Percentiles rank a stretch among this genome's conserved stretches.
phyloP scores from a whole-genome alignment of 1,140 invertebrate genomes.

The Euschistus heros region DNA sequence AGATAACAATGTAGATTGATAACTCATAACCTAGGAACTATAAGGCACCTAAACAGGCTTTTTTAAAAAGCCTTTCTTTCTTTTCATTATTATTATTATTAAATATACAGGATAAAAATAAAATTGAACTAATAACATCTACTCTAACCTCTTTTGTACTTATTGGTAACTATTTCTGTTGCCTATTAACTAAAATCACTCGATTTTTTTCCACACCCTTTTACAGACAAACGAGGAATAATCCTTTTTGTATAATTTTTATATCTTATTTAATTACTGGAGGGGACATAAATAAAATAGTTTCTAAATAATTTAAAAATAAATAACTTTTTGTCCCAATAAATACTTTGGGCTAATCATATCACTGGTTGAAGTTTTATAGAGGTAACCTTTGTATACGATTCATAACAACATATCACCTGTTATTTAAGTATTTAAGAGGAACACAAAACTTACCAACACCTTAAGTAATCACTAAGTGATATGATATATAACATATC shows the following conservation, averaged over 20 bases:
- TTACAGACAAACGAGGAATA: conserved; percentile 9
- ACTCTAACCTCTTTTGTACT: conserved; percentile 11
- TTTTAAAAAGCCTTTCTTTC: conserved; percentile 1
- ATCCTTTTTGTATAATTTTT: not conserved
- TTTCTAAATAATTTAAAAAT: conserved; percentile 15
- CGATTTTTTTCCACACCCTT: conserved; percentile 12
- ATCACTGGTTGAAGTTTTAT: conserved; percentile 11
- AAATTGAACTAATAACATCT: conserved; percentile 14
- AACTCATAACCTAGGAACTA: conserved; percentile 15
- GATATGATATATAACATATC: not conserved
- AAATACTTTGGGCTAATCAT: conserved; percentile 6
- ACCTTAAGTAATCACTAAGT: conserved; percentile 15
- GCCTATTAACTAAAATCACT: conserved; percentile 14
- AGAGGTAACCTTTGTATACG: conserved; percentile 13
- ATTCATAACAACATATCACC: not conserved
- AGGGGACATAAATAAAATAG: not conserved
- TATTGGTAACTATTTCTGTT: conserved; percentile 13
- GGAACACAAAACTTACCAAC: conserved; percentile 14
- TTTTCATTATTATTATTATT: no score
- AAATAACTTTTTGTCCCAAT: conserved; percentile 5
- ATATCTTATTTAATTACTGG: not conserved
- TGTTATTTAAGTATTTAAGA: conserved; percentile 10
- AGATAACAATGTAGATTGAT: conserved; percentile 10
- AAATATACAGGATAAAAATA: conserved; percentile 16
- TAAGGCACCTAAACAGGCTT: conserved; percentile 12